Percentiles rank a stretch among this genome's conserved stretches.
Conservation (phyloP, 2,797 vertebrate species). For the Mareca strepera region DNA sequence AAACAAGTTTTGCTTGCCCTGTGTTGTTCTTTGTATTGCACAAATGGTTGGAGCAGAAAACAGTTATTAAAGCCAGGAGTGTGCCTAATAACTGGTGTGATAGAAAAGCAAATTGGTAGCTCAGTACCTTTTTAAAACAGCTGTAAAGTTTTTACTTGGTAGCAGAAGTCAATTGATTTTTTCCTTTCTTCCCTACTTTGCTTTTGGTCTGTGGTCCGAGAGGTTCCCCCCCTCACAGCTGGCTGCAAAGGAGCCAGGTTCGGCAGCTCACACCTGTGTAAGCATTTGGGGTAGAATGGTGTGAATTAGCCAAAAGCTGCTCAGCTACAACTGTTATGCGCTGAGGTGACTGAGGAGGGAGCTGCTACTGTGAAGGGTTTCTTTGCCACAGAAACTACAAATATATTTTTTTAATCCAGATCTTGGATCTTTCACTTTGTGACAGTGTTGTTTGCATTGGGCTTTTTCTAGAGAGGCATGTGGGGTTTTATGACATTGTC, state of each 20-base stretch:
- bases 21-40: background rate
- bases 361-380: background rate
- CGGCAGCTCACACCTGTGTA: constrained; percentile 68
- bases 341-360: background rate
- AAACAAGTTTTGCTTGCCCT: background rate
- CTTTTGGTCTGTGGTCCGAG: constrained; percentile 30
- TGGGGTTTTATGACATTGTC: background rate
- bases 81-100: constrained; percentile 59
- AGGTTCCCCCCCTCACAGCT: constrained; percentile 33
- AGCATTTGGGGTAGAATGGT: constrained; percentile 54
- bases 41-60: constrained; percentile 43
- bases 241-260: constrained; percentile 38
- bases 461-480: background rate
- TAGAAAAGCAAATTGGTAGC: constrained; percentile 69
- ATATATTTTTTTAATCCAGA: accelerated
- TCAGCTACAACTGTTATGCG: background rate
- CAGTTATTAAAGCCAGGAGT: constrained; percentile 45
- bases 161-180: constrained; percentile 70
- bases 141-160: constrained; percentile 72
- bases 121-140: constrained; percentile 67
- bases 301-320: constrained; percentile 40
- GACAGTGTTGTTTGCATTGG: background rate
- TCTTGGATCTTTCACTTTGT: background rate
- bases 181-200: constrained; percentile 60
- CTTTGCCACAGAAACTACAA: background rate